Base-by-base conservation (phyloP, 2,113 vertebrate species). In the Merops nubicus region DNA sequence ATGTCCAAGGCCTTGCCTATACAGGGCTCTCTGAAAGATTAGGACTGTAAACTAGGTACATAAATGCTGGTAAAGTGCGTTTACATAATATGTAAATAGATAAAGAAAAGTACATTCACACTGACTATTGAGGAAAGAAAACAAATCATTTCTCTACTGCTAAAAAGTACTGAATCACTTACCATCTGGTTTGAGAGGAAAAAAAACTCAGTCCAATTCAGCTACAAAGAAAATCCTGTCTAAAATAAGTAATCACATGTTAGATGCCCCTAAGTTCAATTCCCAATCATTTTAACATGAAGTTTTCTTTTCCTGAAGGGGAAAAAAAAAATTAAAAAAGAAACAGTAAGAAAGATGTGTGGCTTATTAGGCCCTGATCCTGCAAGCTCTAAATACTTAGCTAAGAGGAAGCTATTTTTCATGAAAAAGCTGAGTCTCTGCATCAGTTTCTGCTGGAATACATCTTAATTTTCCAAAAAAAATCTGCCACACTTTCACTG, bases 21-120 rank as follows among this genome's bases (percentile, higher is more conserved):
- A 63, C 65, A 93, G 75, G 60, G 73, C 65, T 87, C 64, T 67
- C 59, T 79, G 73, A 38, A 82, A 73, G 60, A 91, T 40, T 47
- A 89, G 80, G 51, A 78, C 70, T 73, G 40, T 50, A 91, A 95
- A 48, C 62, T 57, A 56, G 8, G 53, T 38, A 89, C 51, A 89
- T 78, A 85, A 87, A 91, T 59, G 76, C 72, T 78, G 86, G 60
- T 28, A 64, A 81, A 92, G 70, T 23, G n/a, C 80, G 86, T 92
- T 96, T 96, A 96, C 59, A 48, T 92, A 96, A 96, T 88, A 96
- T 88, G 91, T 91, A 97, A 96, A 96, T 96, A 95, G 89, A 89
- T 93, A 93, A 96, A 93, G 96, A 96, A 96, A 96, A 96, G 96
- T 96, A 94, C 91, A 96, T 94, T 96, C 91, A 91, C 89, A 89